Evolutionary conservation across 2,797 vertebrate species (phyloP), one percentile per base, ranked within the genome.

Genomic region (Apogon hyalosoma): DNA sequence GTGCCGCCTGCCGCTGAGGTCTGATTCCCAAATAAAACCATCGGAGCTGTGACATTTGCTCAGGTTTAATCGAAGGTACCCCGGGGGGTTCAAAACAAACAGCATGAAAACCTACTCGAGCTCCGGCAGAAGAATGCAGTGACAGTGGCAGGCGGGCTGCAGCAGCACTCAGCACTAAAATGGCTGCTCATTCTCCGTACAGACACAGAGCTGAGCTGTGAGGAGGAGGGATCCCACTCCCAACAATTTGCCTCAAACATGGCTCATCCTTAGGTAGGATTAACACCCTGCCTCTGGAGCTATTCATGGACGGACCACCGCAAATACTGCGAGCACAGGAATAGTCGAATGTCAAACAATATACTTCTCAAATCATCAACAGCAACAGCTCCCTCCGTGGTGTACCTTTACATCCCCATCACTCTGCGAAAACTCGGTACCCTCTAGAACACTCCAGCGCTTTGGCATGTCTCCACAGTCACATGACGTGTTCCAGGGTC

Each of bases 181-280:
- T 88, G 88, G 87, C 85, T 87, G 84, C 82, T 84, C 79, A 7
- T 65, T 79, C 79, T 84, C 68, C 65, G 79, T 58, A 80, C 78
- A 82, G 74, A 85, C 76, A 63, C 66, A 66, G 62, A 68, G 83
- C 86, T 83, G 18, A 71, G 83, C 57, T 57, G 39, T 41, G 65
- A 77, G 68, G 65, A 73, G 67, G 75, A 67, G 75, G 71, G 16
- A 67, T 82, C 73, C 61, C 79, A 65, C 79, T 78, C 41, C 77
- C 65, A 73, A 59, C 65, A 42, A 54, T 66, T 55, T 77, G 21
- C 45, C 63, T 77, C 41, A 52, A 75, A 78, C 4, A 39, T 72
- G 48, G 52, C 65, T 73, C 78, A 76, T 79, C 75, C 59, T 61
- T 46, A 60, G 61, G 65, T 68, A 9, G 53, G 28, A 42, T 70